Conservation (phyloP, 2,113 vertebrate genomes). For the Menidia beryllina region DNA sequence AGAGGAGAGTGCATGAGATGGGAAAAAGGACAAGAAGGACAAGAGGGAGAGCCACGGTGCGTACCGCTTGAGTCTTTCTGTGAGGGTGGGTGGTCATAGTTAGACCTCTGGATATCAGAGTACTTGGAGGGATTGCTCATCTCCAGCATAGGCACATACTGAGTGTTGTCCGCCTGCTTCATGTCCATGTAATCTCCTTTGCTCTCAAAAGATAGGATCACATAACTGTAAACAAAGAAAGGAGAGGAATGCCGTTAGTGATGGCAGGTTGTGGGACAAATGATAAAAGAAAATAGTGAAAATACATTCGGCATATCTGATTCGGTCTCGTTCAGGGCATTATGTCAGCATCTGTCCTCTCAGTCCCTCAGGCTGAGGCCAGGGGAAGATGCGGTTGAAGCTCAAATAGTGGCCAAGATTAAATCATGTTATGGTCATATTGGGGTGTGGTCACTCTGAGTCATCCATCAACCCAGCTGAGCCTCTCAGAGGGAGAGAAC, state of each 20-base stretch:
- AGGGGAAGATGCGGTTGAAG: slow-evolving; percentile 48
- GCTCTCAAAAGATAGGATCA: slow-evolving; percentile 97
- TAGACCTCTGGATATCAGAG: slow-evolving; percentile 89
- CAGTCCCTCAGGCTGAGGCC: slow-evolving; percentile 9
- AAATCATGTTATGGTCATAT: slow-evolving; percentile 65
- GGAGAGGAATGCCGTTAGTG: slow-evolving; percentile 26
- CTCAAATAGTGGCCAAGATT: slow-evolving; percentile 50
- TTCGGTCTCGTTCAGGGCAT: background rate
- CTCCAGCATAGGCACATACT: slow-evolving; percentile 98
- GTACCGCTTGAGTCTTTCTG: slow-evolving; percentile 89
- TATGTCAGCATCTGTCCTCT: slow-evolving; percentile 7
- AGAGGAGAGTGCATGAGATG: slow-evolving; percentile 20
- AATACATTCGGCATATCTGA: background rate
- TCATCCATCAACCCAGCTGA: slow-evolving; percentile 66
- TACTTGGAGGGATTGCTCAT: slow-evolving; percentile 92
- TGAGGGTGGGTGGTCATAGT: slow-evolving; percentile 93
- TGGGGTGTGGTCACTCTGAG: slow-evolving; percentile 71
- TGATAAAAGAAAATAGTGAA: background rate
- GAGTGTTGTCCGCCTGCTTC: slow-evolving; percentile 94
- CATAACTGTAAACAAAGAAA: slow-evolving; percentile 85
- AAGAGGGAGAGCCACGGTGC: background rate
- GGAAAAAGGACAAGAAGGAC: slow-evolving; percentile 19
- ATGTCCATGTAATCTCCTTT: slow-evolving; percentile 99
- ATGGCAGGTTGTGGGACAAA: background rate
- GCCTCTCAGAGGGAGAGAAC: slow-evolving; percentile 9